phyloP scores from a whole-genome alignment of 2,797 vertebrate species.

The Hydrocynus forskahlii region DNA sequence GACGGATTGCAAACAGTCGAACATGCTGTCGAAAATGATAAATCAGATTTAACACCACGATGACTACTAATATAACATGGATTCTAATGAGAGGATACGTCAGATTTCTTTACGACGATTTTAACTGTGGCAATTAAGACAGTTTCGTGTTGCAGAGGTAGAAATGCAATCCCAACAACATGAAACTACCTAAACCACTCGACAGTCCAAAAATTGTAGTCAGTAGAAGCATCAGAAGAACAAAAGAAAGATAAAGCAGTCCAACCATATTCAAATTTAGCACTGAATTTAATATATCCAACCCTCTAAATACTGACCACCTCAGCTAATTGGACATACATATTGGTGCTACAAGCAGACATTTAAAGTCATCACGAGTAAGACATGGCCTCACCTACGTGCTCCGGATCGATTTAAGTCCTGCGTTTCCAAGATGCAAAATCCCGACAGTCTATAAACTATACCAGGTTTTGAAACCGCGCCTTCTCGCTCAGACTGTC shows the following conservation, averaged over 20 bases:
- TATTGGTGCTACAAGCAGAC: background rate
- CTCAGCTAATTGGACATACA: background rate
- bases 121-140: slow-evolving; percentile 89
- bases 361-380: background rate
- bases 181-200: slow-evolving; percentile 98
- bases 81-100: background rate
- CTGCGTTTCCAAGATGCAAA: background rate
- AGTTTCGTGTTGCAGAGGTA: slow-evolving; percentile 95
- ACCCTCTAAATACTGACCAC: background rate
- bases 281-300: background rate
- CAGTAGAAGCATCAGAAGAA: background rate
- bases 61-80: background rate
- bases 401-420: background rate
- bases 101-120: slow-evolving; percentile 2
- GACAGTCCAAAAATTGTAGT: slow-evolving; percentile 71
- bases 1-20: no score
- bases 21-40: background rate
- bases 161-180: slow-evolving; percentile 92
- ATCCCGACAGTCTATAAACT: background rate
- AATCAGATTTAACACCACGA: background rate
- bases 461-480: slow-evolving; percentile 11
- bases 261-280: background rate
- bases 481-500: slow-evolving; percentile 80
- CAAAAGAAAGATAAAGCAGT: background rate
- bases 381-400: background rate